A percentile compares a stretch with the other conserved stretches of the same genome.
Evolutionary conservation across 2,888 invertebrate species (phyloP).

Genomic region (Pristionchus mayeri): DNA sequence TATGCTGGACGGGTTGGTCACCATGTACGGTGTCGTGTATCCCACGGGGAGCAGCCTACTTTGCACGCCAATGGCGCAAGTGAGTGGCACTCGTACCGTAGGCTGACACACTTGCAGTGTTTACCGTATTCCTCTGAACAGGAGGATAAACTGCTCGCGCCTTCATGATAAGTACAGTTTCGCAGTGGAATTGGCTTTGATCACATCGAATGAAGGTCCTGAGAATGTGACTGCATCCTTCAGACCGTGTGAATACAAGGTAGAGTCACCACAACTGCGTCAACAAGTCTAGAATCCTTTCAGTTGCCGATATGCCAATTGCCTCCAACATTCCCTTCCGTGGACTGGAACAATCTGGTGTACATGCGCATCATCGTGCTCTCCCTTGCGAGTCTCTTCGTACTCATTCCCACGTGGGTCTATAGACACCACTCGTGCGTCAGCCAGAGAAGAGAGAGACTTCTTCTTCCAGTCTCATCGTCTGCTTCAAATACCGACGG

Average conservation of each 20-base stretch:
- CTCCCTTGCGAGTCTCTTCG: slow-evolving; percentile 19
- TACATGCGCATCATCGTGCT: slow-evolving; percentile 35
- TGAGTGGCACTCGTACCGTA: not conserved
- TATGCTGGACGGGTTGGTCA: slow-evolving; percentile 45
- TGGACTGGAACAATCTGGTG: slow-evolving; percentile 12
- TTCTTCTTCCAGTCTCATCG: slow-evolving; percentile 5
- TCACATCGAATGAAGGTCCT: not conserved
- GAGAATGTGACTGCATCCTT: not conserved
- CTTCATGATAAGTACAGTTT: slow-evolving; percentile 10
- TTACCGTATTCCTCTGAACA: too few relatives aligned
- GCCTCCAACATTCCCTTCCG: not conserved
- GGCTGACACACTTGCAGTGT: not conserved
- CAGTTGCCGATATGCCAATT: slow-evolving; percentile 36
- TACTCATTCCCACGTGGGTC: slow-evolving; percentile 42
- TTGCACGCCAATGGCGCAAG: slow-evolving; percentile 29
- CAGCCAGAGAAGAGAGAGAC: too few relatives aligned
- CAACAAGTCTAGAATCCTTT: not conserved
- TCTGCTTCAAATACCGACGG: slow-evolving; percentile 30
- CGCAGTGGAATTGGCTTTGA: not conserved
- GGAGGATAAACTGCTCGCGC: too few relatives aligned
- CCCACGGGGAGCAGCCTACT: not conserved
- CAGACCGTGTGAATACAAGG: slow-evolving; percentile 40
- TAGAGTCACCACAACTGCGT: not conserved
- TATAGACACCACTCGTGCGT: not conserved
- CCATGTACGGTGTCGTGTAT: slow-evolving; percentile 43